Conservation (phyloP, 2,888 invertebrate genomes). For the Hedychridium roseum region DNA sequence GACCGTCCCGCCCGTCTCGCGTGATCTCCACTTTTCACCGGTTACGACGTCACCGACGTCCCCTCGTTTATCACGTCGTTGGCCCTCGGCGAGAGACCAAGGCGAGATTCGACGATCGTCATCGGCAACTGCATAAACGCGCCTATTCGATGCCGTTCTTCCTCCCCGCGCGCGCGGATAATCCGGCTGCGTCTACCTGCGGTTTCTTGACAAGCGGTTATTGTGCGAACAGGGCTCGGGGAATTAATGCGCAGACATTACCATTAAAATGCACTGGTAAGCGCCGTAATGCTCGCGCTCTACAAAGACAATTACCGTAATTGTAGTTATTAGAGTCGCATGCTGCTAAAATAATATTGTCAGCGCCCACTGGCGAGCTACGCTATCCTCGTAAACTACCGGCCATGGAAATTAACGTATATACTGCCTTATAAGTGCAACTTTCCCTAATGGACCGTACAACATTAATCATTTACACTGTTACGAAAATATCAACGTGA, state of each 20-base stretch:
- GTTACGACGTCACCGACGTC: constrained; percentile 11
- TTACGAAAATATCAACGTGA: too few relatives aligned
- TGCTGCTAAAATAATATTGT: not conserved
- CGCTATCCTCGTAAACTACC: too few relatives aligned
- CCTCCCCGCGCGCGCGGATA: not conserved
- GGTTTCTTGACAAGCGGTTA: not conserved
- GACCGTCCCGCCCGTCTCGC: constrained; percentile 20
- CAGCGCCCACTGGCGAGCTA: too few relatives aligned
- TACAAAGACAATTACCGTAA: not conserved
- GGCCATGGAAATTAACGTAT: too few relatives aligned
- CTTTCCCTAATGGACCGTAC: too few relatives aligned
- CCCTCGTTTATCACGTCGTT: constrained; percentile 22
- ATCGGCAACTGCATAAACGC: not conserved
- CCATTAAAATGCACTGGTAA: not conserved
- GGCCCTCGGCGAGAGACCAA: constrained; percentile 17
- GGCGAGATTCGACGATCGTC: not conserved
- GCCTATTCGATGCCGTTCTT: not conserved
- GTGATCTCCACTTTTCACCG: constrained; percentile 8
- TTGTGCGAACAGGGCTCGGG: not conserved
- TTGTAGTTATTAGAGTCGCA: not conserved
- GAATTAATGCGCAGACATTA: not conserved
- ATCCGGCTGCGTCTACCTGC: too few relatives aligned
- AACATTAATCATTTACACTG: too few relatives aligned
- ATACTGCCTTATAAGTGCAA: too few relatives aligned
- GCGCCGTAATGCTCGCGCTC: not conserved